Evolutionary conservation across 2,113 vertebrate genomes (phyloP), one percentile per base, ranked within the genome.

Genomic region (Azemiops feae): DNA sequence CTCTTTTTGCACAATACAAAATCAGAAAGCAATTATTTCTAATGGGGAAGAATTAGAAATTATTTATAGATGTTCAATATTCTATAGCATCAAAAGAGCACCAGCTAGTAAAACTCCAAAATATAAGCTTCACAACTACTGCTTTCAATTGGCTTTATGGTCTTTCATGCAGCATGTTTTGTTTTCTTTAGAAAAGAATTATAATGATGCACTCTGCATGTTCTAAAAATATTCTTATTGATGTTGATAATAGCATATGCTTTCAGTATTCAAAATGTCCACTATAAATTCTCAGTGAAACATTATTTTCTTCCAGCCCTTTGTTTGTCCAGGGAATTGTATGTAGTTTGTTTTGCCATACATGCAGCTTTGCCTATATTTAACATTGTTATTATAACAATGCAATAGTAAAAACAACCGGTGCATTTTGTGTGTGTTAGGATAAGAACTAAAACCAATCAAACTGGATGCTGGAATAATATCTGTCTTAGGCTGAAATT

Each of bases 161-260:
- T 88, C 9, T 58, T 95, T 53, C 92, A 27, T 60, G 8, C 55
- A 57, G 47, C 16, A 3, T 88, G 58, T 91, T 91, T 91, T 92
- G 45, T 89, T 86, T 54, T 60, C 34, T 91, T 86, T 93, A 58
- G 93, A 81, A 81, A 89, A 91, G 92, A 90, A 93, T 91, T n/a
- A 74, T 47, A 91, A 89, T 93, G 39, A 94, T 95, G 89, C 89
- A 9, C 87, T 95, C 92, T 4, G 27, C 86, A 47, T 88, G 92
- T 85, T 96, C 96, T 95, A 96, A 96, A 97, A 97, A 95, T 92
- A 85, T 27, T 92, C 89, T 55, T 64, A 45, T 87, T 85, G 12
- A 58, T 92, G 87, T 92, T 93, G 94, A 92, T 94, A 52, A 34
- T 93, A 92, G 95, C 92, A 92, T 89, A 94, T 54, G 92, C 9